Evolutionary conservation across 2,113 vertebrate species (phyloP), one percentile per base, ranked within the genome.

Genomic region (Labeo catla): DNA sequence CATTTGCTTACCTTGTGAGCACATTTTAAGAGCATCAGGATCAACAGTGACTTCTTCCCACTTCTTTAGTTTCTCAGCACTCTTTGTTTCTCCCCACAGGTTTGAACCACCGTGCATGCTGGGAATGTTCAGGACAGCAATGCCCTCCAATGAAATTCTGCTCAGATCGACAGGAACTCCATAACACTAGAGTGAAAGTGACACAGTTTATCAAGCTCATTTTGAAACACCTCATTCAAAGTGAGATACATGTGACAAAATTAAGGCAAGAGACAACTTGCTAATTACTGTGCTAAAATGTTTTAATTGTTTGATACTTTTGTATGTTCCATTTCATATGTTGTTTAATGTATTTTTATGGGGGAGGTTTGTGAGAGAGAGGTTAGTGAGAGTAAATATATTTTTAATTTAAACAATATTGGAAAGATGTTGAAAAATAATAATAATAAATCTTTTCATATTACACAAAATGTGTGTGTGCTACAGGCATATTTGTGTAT

Each of bases 81-180:
- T 96, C 91, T 94, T 96, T 86, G 95, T 94, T 59, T 98, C 97
- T 0, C 97, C 97, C 97, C 97, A 98, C 45, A 98, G 95, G 91
- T 98, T 98, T 90, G 97, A 98, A 81, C 97, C 97, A 0, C 97
- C 97, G 0, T 98, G 96, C 83, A 94, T 98, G 93, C 97, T 98
- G 88, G 97, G 97, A 94, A 98, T 98, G 91, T 98, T 98, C 80
- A 98, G 95, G n/a, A 98, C 91, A 7, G 97, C 94, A 57, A 96
- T 91, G 73, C 96, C 96, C 84, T 96, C 96, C 81, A 98, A 90
- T 9, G 96, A 93, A 4, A 92, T 50, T 81, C 73, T 80, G 59
- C 94, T 95, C 88, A 98, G 93, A 83, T 97, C 95, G 86, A 98
- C 86, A 0, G 85, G 88, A 83, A 91, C 95, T 66, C 96, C 95